Conservation (phyloP, 2,797 vertebrate species). For the Molossus molossus region DNA sequence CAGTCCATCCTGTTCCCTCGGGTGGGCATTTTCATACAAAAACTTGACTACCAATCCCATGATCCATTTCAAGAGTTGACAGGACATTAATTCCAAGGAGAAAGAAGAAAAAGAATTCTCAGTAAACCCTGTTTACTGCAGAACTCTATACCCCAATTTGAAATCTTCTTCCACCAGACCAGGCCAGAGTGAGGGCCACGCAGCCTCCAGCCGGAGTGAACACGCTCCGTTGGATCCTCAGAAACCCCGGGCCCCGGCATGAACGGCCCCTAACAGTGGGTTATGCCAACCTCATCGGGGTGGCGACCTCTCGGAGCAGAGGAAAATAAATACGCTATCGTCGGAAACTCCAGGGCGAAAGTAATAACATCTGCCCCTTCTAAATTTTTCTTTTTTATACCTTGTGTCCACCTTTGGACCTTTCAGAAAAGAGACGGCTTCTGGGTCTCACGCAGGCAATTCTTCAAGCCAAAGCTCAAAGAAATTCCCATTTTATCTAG, state of each 20-base stretch:
- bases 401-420: slow-evolving; percentile 29
- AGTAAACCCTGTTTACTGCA: not conserved
- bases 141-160: not conserved
- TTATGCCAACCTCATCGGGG: not conserved
- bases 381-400: not conserved
- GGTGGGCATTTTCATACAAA: not conserved
- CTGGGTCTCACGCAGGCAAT: not conserved
- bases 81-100: slow-evolving; percentile 5
- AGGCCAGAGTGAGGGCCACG: not conserved
- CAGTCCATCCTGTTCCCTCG: not conserved
- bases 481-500: not conserved
- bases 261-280: slow-evolving; percentile 23
- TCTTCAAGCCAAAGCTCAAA: slow-evolving; percentile 64
- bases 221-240: not conserved
- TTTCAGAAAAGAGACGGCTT: slow-evolving; percentile 28
- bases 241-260: not conserved
- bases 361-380: not conserved
- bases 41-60: not conserved
- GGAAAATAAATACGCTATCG: slow-evolving; percentile 18
- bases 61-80: not conserved
- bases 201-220: not conserved
- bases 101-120: slow-evolving; percentile 34
- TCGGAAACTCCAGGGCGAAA: slow-evolving; percentile 29
- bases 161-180: not conserved
- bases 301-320: not conserved